Percentiles rank a stretch among this genome's conserved stretches.
Conservation (phyloP, 2,797 vertebrate species). For the Aphelocoma californica region DNA sequence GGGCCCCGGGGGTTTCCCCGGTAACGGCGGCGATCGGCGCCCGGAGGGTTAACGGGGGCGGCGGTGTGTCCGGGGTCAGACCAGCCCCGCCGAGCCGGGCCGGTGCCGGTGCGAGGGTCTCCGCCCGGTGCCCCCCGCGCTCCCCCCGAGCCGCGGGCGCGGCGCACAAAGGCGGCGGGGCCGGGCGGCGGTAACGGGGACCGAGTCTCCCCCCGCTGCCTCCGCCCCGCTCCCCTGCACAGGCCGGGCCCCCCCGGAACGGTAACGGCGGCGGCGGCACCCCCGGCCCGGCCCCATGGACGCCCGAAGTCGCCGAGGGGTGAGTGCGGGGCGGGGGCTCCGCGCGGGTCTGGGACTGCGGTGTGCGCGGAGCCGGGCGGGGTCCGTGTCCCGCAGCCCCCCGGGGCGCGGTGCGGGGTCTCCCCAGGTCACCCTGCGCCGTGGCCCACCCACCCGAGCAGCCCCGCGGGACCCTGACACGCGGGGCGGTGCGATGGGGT, state of each 20-base stretch:
- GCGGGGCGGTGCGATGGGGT: neutral
- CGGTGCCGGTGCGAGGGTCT: neutral
- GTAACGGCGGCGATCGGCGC: constrained; percentile 24
- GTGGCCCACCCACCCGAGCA: neutral
- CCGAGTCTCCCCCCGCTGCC: neutral
- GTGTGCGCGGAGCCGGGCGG: neutral
- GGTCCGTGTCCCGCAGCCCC: neutral
- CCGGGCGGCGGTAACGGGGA: neutral
- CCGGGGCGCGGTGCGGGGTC: neutral
- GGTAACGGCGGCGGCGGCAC: neutral
- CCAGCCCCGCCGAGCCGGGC: neutral
- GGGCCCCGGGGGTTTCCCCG: constrained; percentile 39
- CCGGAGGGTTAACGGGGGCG: constrained; percentile 17
- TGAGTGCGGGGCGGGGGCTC: neutral
- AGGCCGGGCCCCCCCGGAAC: neutral
- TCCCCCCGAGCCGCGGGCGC: neutral
- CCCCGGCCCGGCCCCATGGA: neutral
- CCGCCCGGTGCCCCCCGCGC: neutral
- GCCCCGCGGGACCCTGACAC: neutral
- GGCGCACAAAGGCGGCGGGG: neutral
- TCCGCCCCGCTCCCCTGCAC: neutral
- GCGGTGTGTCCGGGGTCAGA: neutral
- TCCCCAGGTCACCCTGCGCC: neutral
- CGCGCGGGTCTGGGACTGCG: neutral
- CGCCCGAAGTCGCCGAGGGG: neutral